Base-by-base conservation (phyloP, 2,888 invertebrate species). In the Timema podura region DNA sequence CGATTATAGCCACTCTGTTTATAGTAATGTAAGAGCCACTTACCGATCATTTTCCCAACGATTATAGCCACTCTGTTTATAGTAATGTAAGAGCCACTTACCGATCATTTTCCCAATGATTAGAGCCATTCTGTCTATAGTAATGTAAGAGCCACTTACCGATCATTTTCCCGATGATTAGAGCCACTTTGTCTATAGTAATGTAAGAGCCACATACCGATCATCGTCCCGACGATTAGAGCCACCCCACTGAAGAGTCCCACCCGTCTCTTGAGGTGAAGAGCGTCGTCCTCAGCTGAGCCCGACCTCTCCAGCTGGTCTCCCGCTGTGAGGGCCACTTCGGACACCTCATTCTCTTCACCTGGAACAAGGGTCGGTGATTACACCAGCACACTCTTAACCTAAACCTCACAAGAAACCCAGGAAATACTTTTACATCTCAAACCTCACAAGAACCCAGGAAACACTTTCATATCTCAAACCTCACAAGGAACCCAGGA, bases 201-300 rank as follows among this genome's bases (percentile, higher is more conserved):
- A 30, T 30, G 3, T 30, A 30, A 30, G 30, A 30, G 30, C n/a
- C 46, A 79, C 85, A 84, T 82, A 94, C 96, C 96, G 81, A 97
- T 96, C 96, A 96, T 97, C 76, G 96, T 96, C 80, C 96, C 96
- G 79, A 96, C 96, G 86, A 96, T 97, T 91, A 97, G 89, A 90
- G 96, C 95, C 89, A 95, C 94, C 90, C 96, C 96, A 91, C 95
- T 95, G 91, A 96, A 86, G 90, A 96, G 93, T 89, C 96, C 96
- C 90, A 97, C 93, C 91, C 94, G 93, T 92, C 95, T 95, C 94
- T 95, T 91, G 93, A 95, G 94, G 93, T 95, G 93, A 95, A 96
- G 89, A 95, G 92, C 85, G 93, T 95, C 92, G 91, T 93, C 90
- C 94, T 89, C 85, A 93, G 91, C 87, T 95, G 94, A 85, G 91